Evolutionary conservation across 2,113 vertebrate species (phyloP).

Genomic region (Callaeas wilsoni): DNA sequence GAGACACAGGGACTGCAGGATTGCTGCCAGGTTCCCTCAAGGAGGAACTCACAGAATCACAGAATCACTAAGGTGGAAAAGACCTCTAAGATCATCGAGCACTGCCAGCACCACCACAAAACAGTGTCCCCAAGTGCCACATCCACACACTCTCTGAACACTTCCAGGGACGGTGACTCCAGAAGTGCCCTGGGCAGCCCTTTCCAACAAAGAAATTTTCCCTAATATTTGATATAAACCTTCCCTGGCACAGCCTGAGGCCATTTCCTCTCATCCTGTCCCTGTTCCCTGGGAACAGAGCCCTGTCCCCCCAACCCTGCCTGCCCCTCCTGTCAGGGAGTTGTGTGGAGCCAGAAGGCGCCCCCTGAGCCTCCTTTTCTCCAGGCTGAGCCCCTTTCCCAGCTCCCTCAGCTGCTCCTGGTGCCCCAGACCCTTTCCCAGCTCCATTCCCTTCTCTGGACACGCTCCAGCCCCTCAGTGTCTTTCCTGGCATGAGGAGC

Average conservation of each 20-base stretch:
- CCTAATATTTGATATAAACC: rapidly evolving
- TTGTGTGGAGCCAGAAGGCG: background rate
- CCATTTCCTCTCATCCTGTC: rapidly evolving
- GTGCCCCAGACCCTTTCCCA: background rate
- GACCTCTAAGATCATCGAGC: rapidly evolving
- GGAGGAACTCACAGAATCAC: background rate
- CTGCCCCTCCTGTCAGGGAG: background rate
- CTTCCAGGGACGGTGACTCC: background rate
- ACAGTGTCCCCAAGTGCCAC: background rate
- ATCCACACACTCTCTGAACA: background rate
- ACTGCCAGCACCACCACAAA: background rate
- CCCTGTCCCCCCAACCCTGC: rapidly evolving
- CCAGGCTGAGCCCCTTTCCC: background rate
- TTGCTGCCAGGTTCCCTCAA: background rate
- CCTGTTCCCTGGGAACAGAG: background rate
- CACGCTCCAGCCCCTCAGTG: rapidly evolving
- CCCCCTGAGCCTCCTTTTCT: background rate
- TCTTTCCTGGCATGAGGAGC: background rate
- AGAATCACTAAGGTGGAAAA: background rate
- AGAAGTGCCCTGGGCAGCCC: background rate
- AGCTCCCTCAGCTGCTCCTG: background rate
- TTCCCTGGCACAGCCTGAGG: rapidly evolving
- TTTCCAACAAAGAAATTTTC: no score
- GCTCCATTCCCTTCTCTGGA: background rate
- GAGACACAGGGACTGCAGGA: background rate